Evolutionary conservation across 1,140 invertebrate species (phyloP).

Genomic region (Stegodyphus mimosarum): DNA sequence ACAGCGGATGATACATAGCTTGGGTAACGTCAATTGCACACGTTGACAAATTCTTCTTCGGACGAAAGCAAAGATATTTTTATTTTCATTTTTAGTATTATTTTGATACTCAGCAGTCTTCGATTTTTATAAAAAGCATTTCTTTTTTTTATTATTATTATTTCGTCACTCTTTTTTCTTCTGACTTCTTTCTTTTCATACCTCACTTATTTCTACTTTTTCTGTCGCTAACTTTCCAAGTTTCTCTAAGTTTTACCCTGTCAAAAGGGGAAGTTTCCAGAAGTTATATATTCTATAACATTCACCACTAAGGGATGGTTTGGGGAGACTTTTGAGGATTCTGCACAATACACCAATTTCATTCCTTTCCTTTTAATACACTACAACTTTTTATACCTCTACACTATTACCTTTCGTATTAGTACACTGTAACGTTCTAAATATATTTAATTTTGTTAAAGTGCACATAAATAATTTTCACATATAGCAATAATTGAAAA

Average conservation of each 20-base stretch:
- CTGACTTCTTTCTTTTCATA: conserved; percentile 45
- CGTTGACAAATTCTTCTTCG: conserved; percentile 45
- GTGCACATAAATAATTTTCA: too few relatives aligned
- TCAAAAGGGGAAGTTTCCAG: conserved; percentile 10
- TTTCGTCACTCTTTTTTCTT: background rate
- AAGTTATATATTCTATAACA: background rate
- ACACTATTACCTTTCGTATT: too few relatives aligned
- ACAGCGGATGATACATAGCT: conserved; percentile 51
- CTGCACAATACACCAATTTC: too few relatives aligned
- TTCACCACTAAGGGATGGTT: too few relatives aligned
- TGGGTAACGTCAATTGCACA: conserved; percentile 44
- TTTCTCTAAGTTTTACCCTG: conserved; percentile 2
- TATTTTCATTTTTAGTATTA: conserved; percentile 48
- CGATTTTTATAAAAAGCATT: conserved; percentile 53
- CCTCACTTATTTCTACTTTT: conserved; percentile 40
- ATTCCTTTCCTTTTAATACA: too few relatives aligned
- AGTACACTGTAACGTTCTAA: too few relatives aligned
- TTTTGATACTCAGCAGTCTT: conserved; percentile 52
- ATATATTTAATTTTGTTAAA: too few relatives aligned
- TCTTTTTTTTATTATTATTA: background rate
- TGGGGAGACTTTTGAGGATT: too few relatives aligned
- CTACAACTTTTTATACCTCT: too few relatives aligned
- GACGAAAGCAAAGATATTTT: conserved; percentile 25
- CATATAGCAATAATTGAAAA: too few relatives aligned
- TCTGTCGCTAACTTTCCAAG: conserved; percentile 22